phyloP scores from a whole-genome alignment of 2,113 vertebrate genomes.

The Nipponia nippon region DNA sequence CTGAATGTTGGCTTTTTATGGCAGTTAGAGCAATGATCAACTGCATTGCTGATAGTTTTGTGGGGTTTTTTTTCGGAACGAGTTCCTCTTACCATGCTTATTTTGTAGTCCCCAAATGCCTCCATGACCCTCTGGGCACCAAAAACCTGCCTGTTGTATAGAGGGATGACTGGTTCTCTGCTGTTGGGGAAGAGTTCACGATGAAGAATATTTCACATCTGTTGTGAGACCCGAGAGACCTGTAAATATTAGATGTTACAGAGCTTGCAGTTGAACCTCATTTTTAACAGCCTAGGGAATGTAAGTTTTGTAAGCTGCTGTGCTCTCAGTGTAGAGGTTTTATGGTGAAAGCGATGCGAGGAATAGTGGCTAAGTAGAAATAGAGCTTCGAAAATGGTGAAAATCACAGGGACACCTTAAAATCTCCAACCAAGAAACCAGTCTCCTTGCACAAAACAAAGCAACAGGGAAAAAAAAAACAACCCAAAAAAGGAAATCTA shows the following conservation, averaged over 20 bases:
- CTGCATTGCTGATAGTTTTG: background rate
- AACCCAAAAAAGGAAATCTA: background rate
- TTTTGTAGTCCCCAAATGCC: background rate
- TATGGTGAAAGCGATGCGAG: background rate
- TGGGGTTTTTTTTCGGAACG: background rate
- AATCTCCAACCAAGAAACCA: background rate
- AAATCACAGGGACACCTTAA: background rate
- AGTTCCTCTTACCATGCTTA: background rate
- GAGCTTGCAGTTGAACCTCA: background rate
- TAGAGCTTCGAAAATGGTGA: background rate
- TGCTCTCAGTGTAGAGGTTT: background rate
- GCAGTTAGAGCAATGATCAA: background rate
- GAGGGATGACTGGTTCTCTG: background rate
- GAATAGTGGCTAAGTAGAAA: background rate
- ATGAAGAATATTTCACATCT: background rate
- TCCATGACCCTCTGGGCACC: background rate
- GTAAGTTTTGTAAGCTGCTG: accelerated
- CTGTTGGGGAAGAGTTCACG: background rate
- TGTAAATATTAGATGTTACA: background rate
- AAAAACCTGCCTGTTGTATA: background rate
- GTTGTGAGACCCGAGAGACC: background rate
- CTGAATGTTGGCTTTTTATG: background rate
- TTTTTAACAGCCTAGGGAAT: background rate
- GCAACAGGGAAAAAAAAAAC: background rate
- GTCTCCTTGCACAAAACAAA: background rate